Conservation (phyloP, 2,888 invertebrate species). For the Doris montereyensis region DNA sequence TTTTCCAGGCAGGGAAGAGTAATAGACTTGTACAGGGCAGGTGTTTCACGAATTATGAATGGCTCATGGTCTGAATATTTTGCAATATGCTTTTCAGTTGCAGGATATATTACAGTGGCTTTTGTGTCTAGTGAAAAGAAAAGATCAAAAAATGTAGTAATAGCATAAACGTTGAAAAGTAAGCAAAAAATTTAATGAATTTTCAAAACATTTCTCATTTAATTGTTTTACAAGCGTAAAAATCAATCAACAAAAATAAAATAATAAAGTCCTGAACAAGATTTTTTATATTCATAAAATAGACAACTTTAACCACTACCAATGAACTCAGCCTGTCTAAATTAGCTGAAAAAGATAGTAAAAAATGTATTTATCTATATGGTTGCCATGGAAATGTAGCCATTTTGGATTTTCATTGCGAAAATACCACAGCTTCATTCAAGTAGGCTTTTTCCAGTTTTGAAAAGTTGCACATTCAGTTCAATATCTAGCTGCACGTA, state of each 20-base stretch:
- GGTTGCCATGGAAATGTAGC: too few relatives aligned
- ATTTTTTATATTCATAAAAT: not conserved
- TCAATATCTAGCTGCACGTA: too few relatives aligned
- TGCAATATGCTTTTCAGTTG: slow-evolving; percentile 90
- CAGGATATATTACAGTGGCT: slow-evolving; percentile 92
- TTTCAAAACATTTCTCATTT: not conserved
- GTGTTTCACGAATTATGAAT: slow-evolving; percentile 88
- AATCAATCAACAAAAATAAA: too few relatives aligned
- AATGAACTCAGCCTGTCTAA: too few relatives aligned
- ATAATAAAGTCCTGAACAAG: too few relatives aligned
- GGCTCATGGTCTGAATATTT: slow-evolving; percentile 86
- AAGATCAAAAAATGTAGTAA: not conserved
- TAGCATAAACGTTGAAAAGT: not conserved
- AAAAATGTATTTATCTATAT: too few relatives aligned
- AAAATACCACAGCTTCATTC: too few relatives aligned
- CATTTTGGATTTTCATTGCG: too few relatives aligned
- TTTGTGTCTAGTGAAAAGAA: slow-evolving; percentile 81
- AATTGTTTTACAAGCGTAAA: too few relatives aligned
- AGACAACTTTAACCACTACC: not conserved
- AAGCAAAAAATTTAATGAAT: not conserved
- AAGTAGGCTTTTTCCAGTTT: too few relatives aligned
- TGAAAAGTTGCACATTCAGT: too few relatives aligned
- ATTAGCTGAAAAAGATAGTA: too few relatives aligned
- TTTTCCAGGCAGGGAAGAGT: slow-evolving; percentile 83
- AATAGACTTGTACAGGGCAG: slow-evolving; percentile 83